A percentile compares a stretch with the other conserved stretches of the same genome.
phyloP scores from a whole-genome alignment of 92 coral and sea anemone species.

The Actinernus sp. region DNA sequence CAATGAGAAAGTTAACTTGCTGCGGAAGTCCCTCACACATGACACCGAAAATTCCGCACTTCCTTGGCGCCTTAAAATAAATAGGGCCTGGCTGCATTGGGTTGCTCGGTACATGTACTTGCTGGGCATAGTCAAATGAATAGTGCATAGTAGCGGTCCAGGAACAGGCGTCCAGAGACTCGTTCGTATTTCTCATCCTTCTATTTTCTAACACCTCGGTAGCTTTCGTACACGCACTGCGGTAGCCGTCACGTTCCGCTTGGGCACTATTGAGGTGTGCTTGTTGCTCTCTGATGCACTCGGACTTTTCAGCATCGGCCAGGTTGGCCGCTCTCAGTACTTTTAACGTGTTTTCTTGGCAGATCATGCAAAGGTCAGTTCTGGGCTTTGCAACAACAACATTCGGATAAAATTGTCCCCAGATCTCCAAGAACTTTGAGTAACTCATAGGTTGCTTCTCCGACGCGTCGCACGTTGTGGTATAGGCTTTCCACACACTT shows the following conservation, averaged over 20 bases:
- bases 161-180: slow-evolving; percentile 17
- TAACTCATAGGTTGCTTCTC: slow-evolving; percentile 46
- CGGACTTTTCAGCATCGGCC: slow-evolving; percentile 48
- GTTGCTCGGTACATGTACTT: slow-evolving; percentile 40
- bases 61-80: slow-evolving; percentile 9
- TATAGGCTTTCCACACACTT: slow-evolving; percentile 45
- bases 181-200: not conserved
- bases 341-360: slow-evolving; percentile 61
- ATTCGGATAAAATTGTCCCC: slow-evolving; percentile 50
- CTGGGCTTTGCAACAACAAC: slow-evolving; percentile 67
- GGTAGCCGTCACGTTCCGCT: slow-evolving; percentile 45
- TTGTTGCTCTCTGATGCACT: slow-evolving; percentile 43
- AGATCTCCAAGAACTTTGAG: slow-evolving; percentile 35
- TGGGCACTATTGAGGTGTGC: slow-evolving; percentile 53
- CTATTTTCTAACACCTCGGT: not conserved
- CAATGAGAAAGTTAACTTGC: slow-evolving; percentile 63
- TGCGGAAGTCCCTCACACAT: slow-evolving; percentile 56
- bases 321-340: slow-evolving; percentile 56
- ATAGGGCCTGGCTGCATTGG: slow-evolving; percentile 45
- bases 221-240: slow-evolving; percentile 16
- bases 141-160: slow-evolving; percentile 35
- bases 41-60: slow-evolving; percentile 60
- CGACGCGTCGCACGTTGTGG: slow-evolving; percentile 39
- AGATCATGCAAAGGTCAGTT: too few species aligned
- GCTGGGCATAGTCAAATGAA: slow-evolving; percentile 61